phyloP scores from a whole-genome alignment of 64 coral and sea anemone species.

The Porites australiensis region DNA sequence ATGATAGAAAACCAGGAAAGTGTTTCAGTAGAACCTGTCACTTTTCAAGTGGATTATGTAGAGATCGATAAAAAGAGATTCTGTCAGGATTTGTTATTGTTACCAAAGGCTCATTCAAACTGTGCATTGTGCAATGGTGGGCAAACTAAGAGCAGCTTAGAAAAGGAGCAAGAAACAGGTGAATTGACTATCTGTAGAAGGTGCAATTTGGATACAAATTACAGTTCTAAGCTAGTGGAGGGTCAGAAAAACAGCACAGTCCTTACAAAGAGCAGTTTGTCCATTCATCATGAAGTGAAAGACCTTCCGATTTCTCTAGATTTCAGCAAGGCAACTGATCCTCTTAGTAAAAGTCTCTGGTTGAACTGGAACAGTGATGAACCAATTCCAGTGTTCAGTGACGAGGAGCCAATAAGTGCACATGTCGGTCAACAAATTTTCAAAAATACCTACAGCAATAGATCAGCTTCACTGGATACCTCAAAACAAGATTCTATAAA shows the following conservation, averaged over 20 bases:
- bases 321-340: conserved; percentile 58
- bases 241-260: conserved; percentile 19
- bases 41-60: background rate
- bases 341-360: conserved; percentile 73
- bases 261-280: conserved; percentile 46
- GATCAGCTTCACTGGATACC: background rate
- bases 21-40: background rate
- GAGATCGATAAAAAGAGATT: conserved; percentile 26
- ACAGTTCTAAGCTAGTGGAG: conserved; percentile 33
- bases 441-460: background rate
- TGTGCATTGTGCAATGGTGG: conserved; percentile 68
- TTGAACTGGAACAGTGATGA: conserved; percentile 79
- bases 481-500: background rate
- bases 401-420: background rate
- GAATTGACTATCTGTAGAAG: conserved; percentile 35
- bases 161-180: background rate
- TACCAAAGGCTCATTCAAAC: conserved; percentile 45
- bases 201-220: conserved; percentile 61
- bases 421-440: background rate
- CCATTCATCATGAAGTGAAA: conserved; percentile 5
- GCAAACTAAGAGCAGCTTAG: background rate
- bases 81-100: conserved; percentile 5
- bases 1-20: background rate
- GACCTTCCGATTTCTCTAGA: conserved; percentile 38
- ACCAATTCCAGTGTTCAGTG: conserved; percentile 34